Conservation (phyloP, 1,140 invertebrate genomes). For the Drosophila prosaltans region DNA sequence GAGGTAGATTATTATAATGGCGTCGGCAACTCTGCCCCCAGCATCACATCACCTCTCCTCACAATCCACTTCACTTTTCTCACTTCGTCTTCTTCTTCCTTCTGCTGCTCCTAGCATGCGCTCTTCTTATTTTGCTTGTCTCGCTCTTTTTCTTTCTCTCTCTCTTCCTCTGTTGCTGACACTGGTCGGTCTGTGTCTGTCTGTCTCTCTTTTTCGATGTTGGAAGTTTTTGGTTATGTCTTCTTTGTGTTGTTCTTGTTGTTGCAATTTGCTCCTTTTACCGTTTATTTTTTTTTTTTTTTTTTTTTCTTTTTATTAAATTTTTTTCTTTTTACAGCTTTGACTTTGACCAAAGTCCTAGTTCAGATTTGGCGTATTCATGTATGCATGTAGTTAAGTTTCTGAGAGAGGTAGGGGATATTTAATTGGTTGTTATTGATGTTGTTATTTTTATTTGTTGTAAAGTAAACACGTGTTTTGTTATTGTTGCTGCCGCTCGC, state of each 20-base stretch:
- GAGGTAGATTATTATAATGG: constrained; percentile 14
- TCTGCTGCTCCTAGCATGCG: constrained; percentile 58
- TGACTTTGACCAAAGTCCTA: constrained; percentile 61
- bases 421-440: constrained; percentile 6
- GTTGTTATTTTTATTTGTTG: constrained; percentile 9
- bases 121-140: constrained; percentile 42
- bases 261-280: background rate
- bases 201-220: constrained; percentile 28
- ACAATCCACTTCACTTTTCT: constrained; percentile 16
- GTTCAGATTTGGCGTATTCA: constrained; percentile 1
- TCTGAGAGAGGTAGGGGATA: background rate
- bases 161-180: constrained; percentile 43
- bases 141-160: constrained; percentile 35
- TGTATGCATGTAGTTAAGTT: constrained; percentile 6
- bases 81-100: constrained; percentile 22
- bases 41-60: constrained; percentile 4
- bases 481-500: constrained; percentile 23
- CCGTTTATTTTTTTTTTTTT: background rate
- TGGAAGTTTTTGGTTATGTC: constrained; percentile 23
- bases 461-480: constrained; percentile 51
- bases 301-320: background rate
- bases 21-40: constrained; percentile 6
- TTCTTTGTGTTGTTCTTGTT: constrained; percentile 16
- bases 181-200: constrained; percentile 16
- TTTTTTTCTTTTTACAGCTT: constrained; percentile 24